A percentile compares a stretch with the other conserved stretches of the same genome.
Conservation (phyloP, 2,888 invertebrate genomes). For the Lacanobia wlatinum region DNA sequence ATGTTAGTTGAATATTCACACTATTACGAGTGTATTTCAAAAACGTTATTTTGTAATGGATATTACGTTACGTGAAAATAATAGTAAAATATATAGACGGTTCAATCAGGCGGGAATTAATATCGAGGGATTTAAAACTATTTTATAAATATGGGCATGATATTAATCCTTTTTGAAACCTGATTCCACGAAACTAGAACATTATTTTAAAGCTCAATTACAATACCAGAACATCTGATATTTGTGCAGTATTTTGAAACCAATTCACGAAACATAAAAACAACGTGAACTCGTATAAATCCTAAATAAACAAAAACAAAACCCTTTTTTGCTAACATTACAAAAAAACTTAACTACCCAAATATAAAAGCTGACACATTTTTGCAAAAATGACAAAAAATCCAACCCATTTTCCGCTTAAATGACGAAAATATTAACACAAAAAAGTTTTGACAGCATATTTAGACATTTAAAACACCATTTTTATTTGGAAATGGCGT, state of each 20-base stretch:
- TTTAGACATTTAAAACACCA: conserved; percentile 44
- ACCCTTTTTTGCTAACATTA: conserved; percentile 8
- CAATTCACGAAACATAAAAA: conserved; percentile 2
- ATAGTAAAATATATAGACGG: no score
- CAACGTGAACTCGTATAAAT: not conserved
- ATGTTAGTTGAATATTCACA: conserved; percentile 32
- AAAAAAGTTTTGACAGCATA: conserved; percentile 37
- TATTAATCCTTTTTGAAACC: not conserved
- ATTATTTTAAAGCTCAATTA: not conserved
- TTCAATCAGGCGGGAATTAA: not conserved
- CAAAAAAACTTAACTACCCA: conserved; percentile 53
- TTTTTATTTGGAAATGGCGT: conserved; percentile 56
- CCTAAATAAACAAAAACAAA: conserved; percentile 30
- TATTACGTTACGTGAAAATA: not conserved
- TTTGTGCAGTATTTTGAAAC: not conserved
- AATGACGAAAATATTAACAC: conserved; percentile 8
- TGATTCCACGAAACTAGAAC: not conserved
- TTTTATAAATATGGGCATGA: not conserved
- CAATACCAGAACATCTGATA: no score
- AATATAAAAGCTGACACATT: conserved; percentile 16
- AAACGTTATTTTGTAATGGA: not conserved
- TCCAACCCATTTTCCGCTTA: not conserved
- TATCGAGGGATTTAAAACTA: not conserved
- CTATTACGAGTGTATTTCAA: not conserved
- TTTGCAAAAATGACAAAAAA: conserved; percentile 27